Percentiles rank a stretch among this genome's conserved stretches.
Evolutionary conservation across 2,797 vertebrate genomes (phyloP).

Genomic region (Micropoecilia bifurca): DNA sequence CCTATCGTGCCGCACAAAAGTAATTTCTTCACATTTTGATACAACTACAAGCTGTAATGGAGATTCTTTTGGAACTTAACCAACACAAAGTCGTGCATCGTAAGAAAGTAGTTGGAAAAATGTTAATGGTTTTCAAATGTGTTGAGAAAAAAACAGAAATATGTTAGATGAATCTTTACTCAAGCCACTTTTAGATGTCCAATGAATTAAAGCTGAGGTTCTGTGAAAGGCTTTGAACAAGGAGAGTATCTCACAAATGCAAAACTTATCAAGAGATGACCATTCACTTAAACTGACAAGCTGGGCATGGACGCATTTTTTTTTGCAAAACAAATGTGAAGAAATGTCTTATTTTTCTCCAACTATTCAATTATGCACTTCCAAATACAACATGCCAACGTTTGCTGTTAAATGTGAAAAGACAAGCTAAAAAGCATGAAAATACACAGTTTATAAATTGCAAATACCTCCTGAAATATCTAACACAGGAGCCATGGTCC

Average conservation of each 20-base stretch:
- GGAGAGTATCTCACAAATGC: not conserved
- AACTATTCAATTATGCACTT: not conserved
- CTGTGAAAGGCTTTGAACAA: not conserved
- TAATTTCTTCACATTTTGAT: not conserved
- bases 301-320: not conserved
- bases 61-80: not conserved
- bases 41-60: not conserved
- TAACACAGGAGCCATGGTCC: not conserved
- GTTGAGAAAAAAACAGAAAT: not conserved
- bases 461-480: not conserved
- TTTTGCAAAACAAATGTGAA: not conserved
- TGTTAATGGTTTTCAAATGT: not conserved
- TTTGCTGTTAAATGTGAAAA: not conserved
- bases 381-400: not conserved
- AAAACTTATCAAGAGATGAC: not conserved
- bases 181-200: not conserved
- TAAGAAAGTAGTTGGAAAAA: not conserved
- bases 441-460: not conserved
- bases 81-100: not conserved
- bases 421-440: not conserved
- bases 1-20: not conserved
- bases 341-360: not conserved
- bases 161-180: not conserved
- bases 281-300: not conserved
- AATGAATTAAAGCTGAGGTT: not conserved